Conservation (phyloP, 2,797 vertebrate species). For the Tragelaphus eurycerus region DNA sequence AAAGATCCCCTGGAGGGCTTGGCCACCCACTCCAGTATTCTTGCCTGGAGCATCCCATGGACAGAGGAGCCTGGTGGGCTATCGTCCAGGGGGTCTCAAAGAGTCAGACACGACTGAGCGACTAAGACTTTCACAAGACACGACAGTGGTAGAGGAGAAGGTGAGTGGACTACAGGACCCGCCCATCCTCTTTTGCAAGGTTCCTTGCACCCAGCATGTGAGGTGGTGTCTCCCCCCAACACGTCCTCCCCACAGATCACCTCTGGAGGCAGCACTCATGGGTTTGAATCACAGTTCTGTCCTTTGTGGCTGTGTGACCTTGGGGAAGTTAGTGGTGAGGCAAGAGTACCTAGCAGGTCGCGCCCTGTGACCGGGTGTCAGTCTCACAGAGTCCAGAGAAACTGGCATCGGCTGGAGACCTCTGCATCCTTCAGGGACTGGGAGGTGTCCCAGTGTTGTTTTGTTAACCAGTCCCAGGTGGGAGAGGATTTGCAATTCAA, state of each 20-base stretch:
- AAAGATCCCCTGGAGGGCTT: not conserved
- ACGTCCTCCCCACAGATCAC: rapidly evolving
- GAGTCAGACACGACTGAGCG: not conserved
- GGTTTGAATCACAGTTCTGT: not conserved
- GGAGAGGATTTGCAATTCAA: constrained; percentile 66
- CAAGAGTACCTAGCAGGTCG: rapidly evolving
- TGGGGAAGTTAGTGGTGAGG: not conserved
- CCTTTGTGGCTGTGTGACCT: not conserved
- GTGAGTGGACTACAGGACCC: rapidly evolving
- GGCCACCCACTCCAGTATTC: not conserved
- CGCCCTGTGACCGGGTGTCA: rapidly evolving
- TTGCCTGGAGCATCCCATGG: not conserved
- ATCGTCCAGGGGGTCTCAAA: not conserved
- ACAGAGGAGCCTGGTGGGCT: not conserved
- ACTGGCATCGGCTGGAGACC: not conserved
- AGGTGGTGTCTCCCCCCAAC: not conserved
- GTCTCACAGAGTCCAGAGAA: not conserved
- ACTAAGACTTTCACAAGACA: not conserved
- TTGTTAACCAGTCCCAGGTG: constrained; percentile 50
- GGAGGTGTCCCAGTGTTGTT: not conserved
- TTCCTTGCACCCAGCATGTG: rapidly evolving
- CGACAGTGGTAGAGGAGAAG: not conserved
- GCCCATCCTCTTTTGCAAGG: rapidly evolving
- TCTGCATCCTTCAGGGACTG: not conserved
- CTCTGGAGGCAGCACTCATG: not conserved